Base-by-base conservation (phyloP, 2,888 invertebrate species). In the Pheosia tremula region DNA sequence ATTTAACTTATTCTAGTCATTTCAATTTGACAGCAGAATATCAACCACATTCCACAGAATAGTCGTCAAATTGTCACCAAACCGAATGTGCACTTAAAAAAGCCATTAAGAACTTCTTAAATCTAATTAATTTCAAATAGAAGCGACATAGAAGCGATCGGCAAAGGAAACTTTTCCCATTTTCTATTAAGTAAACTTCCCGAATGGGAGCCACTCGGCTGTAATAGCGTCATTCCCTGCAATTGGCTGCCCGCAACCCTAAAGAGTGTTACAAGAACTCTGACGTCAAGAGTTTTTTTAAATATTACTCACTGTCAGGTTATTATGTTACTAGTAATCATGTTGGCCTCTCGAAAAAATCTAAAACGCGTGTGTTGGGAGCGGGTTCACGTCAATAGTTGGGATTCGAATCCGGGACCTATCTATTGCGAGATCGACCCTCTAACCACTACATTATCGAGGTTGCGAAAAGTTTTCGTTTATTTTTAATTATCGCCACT, bases 141-240 rank as follows among this genome's bases (percentile, higher is more conserved):
- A 24, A 24, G 57, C 65, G 70, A 65, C 67, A 70, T 67, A 64
- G 60, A 24, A 24, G 57, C 65, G 70, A 65, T 68, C 8, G 36
- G 13, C 43, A 58, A 63, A 47, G 56, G 62, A 69, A 75, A 72
- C 68, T 75, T 70, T 74, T 68, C 59, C 66, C 68, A 75, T 75
- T 70, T 75, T 70, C 68, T 71, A 74, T 68, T 71, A 74, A 66
- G 74, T 63, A 66, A 66, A 67, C 66, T 71, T 61, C 61, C 53
- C 54, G 59, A 24, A 50, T 50, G 53, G 45, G 45, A 56, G 58
- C 62, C 60, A 58, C 58, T 52, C 61, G 56, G 62, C 58, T 71
- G 67, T 76, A 67, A 74, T 75, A 68, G 76, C 61, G 64, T 71
- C 71, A 73, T 73, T 71, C 70, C 55, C 71, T 37, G 59, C 57